A percentile compares a stretch with the other conserved stretches of the same genome.
Conservation (phyloP, 2,888 invertebrate genomes). For the Tetheella fluctuosa region DNA sequence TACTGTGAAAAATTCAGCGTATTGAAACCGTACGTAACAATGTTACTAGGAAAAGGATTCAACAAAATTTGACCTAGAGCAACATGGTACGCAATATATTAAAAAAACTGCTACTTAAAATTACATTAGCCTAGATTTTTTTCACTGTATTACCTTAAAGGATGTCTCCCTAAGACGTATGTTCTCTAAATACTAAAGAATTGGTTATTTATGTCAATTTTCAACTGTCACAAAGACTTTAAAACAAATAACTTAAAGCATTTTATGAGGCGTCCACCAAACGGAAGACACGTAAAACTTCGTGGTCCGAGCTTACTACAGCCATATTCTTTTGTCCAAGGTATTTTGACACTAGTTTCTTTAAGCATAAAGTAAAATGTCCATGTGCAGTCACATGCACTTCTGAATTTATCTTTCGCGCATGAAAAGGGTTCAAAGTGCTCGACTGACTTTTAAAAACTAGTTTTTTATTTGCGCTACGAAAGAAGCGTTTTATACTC, state of each 20-base stretch:
- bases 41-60: neutral
- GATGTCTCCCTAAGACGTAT: neutral
- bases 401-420: constrained; percentile 22
- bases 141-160: neutral
- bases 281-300: constrained; percentile 15
- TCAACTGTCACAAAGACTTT: constrained; percentile 37
- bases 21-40: neutral
- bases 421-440: constrained; percentile 30
- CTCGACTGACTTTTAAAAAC: constrained; percentile 19
- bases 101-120: neutral
- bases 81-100: neutral
- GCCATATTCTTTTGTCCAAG: neutral
- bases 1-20: neutral
- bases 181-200: constrained; percentile 25
- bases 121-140: neutral
- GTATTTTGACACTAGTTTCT: neutral
- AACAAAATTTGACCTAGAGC: neutral
- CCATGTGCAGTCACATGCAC: neutral
- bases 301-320: neutral
- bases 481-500: constrained; percentile 15
- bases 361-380: neutral
- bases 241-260: constrained; percentile 37
- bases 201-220: constrained; percentile 26
- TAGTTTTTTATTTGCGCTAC: constrained; percentile 28
- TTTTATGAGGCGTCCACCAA: constrained; percentile 32